A percentile compares a stretch with the other conserved stretches of the same genome.
Evolutionary conservation across 2,888 invertebrate genomes (phyloP).

Genomic region (Anarsia innoxiella): DNA sequence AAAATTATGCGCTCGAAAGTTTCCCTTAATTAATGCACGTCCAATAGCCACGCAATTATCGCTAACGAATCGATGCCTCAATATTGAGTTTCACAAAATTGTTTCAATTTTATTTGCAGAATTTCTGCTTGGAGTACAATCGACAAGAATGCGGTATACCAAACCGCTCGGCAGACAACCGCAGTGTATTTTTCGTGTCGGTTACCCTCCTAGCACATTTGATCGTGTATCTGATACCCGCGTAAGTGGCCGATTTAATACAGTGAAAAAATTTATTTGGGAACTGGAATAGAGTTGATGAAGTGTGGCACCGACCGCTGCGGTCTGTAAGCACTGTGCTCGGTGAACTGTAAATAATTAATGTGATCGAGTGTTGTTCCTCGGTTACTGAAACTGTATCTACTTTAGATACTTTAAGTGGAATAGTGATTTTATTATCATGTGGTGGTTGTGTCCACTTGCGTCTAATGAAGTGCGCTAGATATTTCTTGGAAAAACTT

Average conservation of each 20-base stretch:
- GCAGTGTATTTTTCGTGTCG: slow-evolving; percentile 30
- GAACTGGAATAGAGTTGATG: slow-evolving; percentile 10
- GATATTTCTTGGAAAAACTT: not conserved
- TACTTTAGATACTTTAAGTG: slow-evolving; percentile 14
- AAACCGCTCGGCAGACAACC: slow-evolving; percentile 29
- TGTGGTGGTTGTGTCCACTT: slow-evolving; percentile 1
- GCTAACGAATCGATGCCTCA: slow-evolving; percentile 8
- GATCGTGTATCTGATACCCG: slow-evolving; percentile 28
- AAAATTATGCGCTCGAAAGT: too few relatives aligned
- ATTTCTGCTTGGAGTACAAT: slow-evolving; percentile 62
- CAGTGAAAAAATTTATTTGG: not conserved
- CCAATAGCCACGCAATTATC: slow-evolving; percentile 6
- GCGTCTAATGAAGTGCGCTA: not conserved
- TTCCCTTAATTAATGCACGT: slow-evolving; percentile 1
- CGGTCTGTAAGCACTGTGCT: too few relatives aligned
- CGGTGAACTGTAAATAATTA: slow-evolving; percentile 36
- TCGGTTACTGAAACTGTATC: slow-evolving; percentile 14
- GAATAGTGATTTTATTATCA: slow-evolving; percentile 12
- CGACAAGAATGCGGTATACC: slow-evolving; percentile 51
- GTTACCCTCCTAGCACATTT: slow-evolving; percentile 37
- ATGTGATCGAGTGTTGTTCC: slow-evolving; percentile 23
- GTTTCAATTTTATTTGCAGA: slow-evolving; percentile 42
- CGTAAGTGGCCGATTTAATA: slow-evolving; percentile 25
- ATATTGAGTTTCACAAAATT: too few relatives aligned
- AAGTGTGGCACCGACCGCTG: slow-evolving; percentile 20